A percentile compares a stretch with the other conserved stretches of the same genome.
phyloP scores from a whole-genome alignment of 2,797 vertebrate species.

The Orestias chungarensis region DNA sequence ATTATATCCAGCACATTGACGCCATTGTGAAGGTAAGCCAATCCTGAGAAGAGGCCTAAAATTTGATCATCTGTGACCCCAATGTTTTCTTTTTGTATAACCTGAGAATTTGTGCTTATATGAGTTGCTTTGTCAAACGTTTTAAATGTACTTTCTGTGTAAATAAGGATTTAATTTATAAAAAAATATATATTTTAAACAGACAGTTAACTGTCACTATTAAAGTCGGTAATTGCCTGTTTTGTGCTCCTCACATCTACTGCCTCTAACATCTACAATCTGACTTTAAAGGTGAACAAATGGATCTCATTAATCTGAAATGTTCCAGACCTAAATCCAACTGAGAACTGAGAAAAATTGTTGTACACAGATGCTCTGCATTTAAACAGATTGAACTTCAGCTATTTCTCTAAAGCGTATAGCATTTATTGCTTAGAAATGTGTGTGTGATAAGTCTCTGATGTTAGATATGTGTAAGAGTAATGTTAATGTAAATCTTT shows the following conservation, averaged over 20 bases:
- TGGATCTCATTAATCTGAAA: not conserved
- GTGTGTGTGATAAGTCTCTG: too few relatives aligned
- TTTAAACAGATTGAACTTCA: not conserved
- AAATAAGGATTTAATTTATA: not conserved
- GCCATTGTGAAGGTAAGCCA: constrained; percentile 27
- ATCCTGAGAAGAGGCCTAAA: constrained; percentile 16
- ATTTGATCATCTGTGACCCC: constrained; percentile 47
- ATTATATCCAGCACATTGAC: constrained; percentile 12
- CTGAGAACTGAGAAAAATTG: not conserved
- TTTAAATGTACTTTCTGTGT: not conserved
- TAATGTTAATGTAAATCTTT: too few relatives aligned
- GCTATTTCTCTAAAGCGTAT: not conserved
- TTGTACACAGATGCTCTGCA: not conserved
- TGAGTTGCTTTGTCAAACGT: not conserved
- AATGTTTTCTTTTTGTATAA: constrained; percentile 12
- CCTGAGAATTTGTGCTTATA: constrained; percentile 13
- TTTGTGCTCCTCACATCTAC: not conserved
- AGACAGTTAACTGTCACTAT: too few relatives aligned
- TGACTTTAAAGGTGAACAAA: not conserved
- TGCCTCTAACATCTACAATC: not conserved
- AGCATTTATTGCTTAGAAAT: too few relatives aligned
- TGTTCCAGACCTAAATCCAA: not conserved
- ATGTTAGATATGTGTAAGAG: too few relatives aligned
- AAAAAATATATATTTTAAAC: not conserved
- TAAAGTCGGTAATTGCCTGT: not conserved